Evolutionary conservation across 2,888 invertebrate genomes (phyloP), one percentile per base, ranked within the genome.

Genomic region (Rhorus exstirpatorius): DNA sequence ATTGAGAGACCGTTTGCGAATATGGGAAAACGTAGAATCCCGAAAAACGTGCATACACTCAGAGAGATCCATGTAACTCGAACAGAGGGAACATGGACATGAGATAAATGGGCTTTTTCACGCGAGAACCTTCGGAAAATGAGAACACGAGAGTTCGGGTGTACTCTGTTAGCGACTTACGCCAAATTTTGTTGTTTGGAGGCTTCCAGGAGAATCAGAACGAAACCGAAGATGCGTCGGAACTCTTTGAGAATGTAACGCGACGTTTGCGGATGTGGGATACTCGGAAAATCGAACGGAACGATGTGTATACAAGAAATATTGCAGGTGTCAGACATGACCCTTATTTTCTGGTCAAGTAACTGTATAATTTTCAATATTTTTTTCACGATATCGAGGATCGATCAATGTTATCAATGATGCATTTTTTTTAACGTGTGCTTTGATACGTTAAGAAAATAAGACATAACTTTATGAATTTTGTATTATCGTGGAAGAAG

Each of bases 1-100:
- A 79, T 80, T 44, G 75, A 72, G 78, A 63, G 78, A 72, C 82
- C 82, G 89, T 90, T 91, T 90, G 86, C 90, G 91, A 88, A 90
- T 91, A 87, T 89, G 88, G 88, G 81, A 81, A 83, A 81, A 83
- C 76, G 49, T 67, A 8, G 38, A 61, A 35, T 44, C 19, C 70
- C 19, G 35, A 67, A 79, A 67, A 82, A 65, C 41, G 68, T 41
- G 10, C 21, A 41, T 44, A 21, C 24, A 61, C 60, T 8, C n/a
- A 10, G 12, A 61, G 49, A 31, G 41, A 21, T 31, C 21, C n/a
- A 14, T 8, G 7, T 68, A n/a, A 35, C 21, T 7, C 61, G 35
- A 46, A 68, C 19, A 24, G 41, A 14, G 60, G n/a, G 1, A 38
- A 31, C 46, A 79, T 72, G 44, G 60, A 68, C 70, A 72, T 51